Evolutionary conservation across 2,113 vertebrate genomes (phyloP).

Genomic region (Zosterops pallidus): DNA sequence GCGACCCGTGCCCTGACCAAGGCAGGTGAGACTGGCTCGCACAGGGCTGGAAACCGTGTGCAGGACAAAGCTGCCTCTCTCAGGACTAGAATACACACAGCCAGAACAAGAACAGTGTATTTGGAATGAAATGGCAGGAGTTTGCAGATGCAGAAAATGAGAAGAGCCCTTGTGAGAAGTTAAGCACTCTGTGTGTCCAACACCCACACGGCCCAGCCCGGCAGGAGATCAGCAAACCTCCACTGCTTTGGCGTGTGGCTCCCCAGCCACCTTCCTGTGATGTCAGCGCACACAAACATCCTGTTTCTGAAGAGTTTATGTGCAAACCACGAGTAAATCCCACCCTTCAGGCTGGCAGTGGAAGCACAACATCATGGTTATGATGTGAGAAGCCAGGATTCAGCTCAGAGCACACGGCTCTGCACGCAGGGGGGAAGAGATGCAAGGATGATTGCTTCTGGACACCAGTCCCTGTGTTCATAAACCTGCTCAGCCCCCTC

Average conservation of each 20-base stretch:
- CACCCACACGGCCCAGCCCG: neutral
- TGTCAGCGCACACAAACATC: neutral
- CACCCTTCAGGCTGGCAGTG: accelerated
- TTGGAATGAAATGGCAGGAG: neutral
- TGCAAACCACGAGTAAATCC: neutral
- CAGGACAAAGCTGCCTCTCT: neutral
- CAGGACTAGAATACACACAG: neutral
- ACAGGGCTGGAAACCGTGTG: neutral
- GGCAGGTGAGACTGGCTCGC: neutral
- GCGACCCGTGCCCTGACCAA: accelerated
- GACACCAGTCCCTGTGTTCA: too few species aligned
- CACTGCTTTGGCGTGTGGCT: accelerated
- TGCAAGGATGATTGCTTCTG: neutral
- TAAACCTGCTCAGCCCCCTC: neutral
- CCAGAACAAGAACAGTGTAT: neutral
- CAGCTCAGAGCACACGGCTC: accelerated
- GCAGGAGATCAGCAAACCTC: neutral
- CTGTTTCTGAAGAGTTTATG: neutral
- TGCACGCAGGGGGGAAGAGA: accelerated
- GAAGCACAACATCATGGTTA: accelerated
- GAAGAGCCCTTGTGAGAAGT: neutral
- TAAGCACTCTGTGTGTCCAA: accelerated
- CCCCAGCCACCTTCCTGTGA: neutral
- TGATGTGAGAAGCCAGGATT: accelerated
- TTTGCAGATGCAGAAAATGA: neutral